Evolutionary conservation across 2,113 vertebrate genomes (phyloP), one percentile per base, ranked within the genome.

Genomic region (Callionymus lyra): DNA sequence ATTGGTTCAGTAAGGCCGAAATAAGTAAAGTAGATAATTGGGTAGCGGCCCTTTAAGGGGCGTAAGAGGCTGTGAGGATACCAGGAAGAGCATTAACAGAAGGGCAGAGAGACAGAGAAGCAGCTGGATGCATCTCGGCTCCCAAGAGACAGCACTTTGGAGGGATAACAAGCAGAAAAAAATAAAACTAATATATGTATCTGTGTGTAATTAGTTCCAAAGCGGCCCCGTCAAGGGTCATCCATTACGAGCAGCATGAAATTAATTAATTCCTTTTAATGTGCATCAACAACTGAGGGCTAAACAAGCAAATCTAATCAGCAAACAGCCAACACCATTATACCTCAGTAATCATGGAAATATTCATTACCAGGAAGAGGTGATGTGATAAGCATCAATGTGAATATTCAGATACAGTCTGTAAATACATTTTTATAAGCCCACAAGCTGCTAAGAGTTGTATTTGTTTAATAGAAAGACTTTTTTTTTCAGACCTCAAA

Each of bases 221-320:
- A 68, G 70, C 63, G 15, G 56, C 59, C 62, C 64, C 75, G 74
- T 79, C 63, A 81, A 74, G 76, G 80, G 77, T 79, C 76, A 74
- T 76, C 79, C 70, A 76, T 83, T 82, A 83, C 51, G 51, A 74
- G 69, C 62, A 36, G 72, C 59, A 67, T 64, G 63, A 70, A 83
- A 82, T 81, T 79, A 81, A 80, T 83, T 69, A 73, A 79, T 72
- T 55, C 56, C 41, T 77, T 79, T 80, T 74, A 81, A 77, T 74
- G 72, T 67, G 63, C 76, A 64, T 56, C 59, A 70, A 68, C 72
- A 63, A 70, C 61, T 31, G 47, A 66, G 69, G 62, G 65, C 62
- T 64, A 79, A 73, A 79, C 71, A 76, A 76, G 73, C 73, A 61
- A 72, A 78, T 75, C 72, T 74, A 78, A 76, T 77, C 71, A 74